phyloP scores from a whole-genome alignment of 2,797 vertebrate genomes.

The Enteromius trimaculatus region DNA sequence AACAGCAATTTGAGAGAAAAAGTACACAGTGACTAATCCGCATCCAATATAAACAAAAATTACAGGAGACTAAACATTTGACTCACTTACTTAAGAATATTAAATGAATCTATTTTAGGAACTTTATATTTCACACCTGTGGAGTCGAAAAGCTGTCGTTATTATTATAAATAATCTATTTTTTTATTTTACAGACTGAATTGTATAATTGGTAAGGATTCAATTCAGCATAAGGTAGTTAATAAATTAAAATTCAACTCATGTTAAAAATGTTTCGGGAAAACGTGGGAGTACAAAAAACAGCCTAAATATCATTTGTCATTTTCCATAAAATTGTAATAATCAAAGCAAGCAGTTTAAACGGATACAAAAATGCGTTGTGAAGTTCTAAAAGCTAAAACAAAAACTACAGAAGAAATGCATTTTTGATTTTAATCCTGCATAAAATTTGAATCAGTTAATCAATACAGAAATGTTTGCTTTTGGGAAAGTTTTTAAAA shows the following conservation, averaged over 20 bases:
- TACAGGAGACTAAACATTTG: slow-evolving; percentile 33
- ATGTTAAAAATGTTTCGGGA: background rate
- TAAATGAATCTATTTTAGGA: background rate
- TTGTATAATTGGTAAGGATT: background rate
- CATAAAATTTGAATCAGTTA: background rate
- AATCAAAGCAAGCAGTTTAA: background rate
- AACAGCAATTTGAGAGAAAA: slow-evolving; percentile 57
- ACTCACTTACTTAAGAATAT: slow-evolving; percentile 24
- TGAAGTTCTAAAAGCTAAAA: background rate
- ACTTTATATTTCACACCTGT: slow-evolving; percentile 42
- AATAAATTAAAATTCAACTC: background rate
- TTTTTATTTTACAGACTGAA: background rate
- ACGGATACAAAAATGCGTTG: background rate
- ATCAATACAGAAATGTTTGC: background rate
- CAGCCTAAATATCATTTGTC: background rate
- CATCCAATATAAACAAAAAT: slow-evolving; percentile 51
- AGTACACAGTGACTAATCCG: slow-evolving; percentile 59
- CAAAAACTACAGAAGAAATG: background rate
- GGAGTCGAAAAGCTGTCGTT: slow-evolving; percentile 18
- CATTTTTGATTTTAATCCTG: background rate
- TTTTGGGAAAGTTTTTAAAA: background rate
- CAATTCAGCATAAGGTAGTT: background rate
- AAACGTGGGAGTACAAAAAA: background rate
- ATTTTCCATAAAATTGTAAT: background rate
- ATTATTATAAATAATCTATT: background rate